These are phyloP conservation scores for Scotopteryx bipunctaria DNA, from an alignment of 2,888 invertebrate genomes.

Conservation along the genomic window DNA sequence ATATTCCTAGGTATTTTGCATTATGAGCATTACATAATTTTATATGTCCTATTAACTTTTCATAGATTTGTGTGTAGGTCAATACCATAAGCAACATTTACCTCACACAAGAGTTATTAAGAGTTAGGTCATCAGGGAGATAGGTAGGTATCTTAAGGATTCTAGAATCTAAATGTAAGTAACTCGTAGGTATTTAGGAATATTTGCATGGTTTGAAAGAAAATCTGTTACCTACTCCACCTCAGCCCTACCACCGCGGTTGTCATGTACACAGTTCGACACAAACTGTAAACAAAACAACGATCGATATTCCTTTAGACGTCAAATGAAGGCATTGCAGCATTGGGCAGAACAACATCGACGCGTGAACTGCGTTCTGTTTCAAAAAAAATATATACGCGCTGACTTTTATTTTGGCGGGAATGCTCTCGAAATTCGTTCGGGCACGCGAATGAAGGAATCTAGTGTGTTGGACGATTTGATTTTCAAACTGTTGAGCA, in stretches of 20 bases:
- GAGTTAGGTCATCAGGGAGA: no score
- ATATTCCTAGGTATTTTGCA: no score
- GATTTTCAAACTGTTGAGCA: conserved; percentile 71
- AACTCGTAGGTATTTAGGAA: no score
- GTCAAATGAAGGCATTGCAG: conserved; percentile 63
- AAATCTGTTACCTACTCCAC: conserved; percentile 52
- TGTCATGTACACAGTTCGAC: conserved; percentile 79
- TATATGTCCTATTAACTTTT: no score
- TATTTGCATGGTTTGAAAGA: no score
- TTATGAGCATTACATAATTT: no score
- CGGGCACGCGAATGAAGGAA: conserved; percentile 70
- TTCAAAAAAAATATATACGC: conserved; percentile 6
- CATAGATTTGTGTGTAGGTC: no score
- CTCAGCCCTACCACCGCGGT: conserved; percentile 67
- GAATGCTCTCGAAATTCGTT: conserved; percentile 56
- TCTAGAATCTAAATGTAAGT: no score
- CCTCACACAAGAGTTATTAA: no score
- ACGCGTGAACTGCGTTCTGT: neutral
- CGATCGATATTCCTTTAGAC: conserved; percentile 73
- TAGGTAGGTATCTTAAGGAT: no score
- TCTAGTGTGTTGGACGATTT: conserved; percentile 53
- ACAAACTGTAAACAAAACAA: conserved; percentile 78
- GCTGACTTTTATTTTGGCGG: conserved; percentile 57
- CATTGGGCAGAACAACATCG: conserved; percentile 53
- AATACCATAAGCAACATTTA: no score